Percentiles rank a stretch among this genome's conserved stretches.
These are phyloP conservation scores for Upupa epops DNA, from an alignment of 2,113 vertebrate genomes.

Conservation along the genomic window DNA sequence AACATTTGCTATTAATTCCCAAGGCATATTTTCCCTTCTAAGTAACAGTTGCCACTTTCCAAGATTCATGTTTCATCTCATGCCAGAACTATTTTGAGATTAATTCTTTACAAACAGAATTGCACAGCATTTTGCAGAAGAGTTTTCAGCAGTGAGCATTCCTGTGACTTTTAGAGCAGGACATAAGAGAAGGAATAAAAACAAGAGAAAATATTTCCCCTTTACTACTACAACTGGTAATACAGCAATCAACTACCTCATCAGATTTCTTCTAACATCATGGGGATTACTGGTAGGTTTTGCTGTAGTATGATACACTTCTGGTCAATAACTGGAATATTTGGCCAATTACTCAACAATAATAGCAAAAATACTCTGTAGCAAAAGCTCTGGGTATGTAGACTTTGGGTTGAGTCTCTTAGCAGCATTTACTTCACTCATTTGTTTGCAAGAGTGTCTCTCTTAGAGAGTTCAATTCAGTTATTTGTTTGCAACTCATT, in stretches of 20 bases:
- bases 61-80: neutral
- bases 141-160: neutral
- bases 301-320: neutral
- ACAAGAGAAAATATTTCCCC: accelerated
- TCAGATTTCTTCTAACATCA: neutral
- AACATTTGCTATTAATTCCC: neutral
- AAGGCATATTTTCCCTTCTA: neutral
- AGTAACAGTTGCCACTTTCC: neutral
- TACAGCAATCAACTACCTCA: neutral
- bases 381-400: neutral
- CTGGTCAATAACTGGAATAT: neutral
- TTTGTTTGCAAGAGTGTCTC: neutral
- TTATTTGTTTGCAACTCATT: neutral
- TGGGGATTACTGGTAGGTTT: neutral
- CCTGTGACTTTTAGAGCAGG: neutral
- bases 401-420: neutral
- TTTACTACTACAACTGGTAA: neutral
- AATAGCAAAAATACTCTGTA: neutral
- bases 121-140: neutral
- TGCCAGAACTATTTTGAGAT: neutral
- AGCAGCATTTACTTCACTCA: neutral
- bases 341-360: neutral
- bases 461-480: neutral
- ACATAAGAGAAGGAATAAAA: neutral
- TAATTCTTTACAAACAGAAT: neutral